phyloP scores from a whole-genome alignment of 2,797 vertebrate genomes.

The Australoheros facetus region DNA sequence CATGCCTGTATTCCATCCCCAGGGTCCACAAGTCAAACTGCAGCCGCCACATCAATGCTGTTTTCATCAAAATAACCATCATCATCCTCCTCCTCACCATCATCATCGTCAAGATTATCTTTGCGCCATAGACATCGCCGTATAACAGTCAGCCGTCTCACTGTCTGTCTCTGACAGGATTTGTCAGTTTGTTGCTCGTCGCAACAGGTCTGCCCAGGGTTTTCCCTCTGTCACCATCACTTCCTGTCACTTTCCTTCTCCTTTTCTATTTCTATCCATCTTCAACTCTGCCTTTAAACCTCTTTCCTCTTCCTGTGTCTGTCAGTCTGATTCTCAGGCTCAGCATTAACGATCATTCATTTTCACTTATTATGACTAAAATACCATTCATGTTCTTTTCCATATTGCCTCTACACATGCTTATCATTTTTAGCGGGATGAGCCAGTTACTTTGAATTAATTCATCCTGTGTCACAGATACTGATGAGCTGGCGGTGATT shows the following conservation, averaged over 20 bases:
- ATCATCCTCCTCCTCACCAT: background rate
- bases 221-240: conserved; percentile 40
- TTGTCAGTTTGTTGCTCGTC: conserved; percentile 38
- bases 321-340: conserved; percentile 38
- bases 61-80: conserved; percentile 52
- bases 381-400: conserved; percentile 34
- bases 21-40: conserved; percentile 32
- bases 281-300: conserved; percentile 40
- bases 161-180: conserved; percentile 26
- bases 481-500: conserved; percentile 13
- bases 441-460: conserved; percentile 27
- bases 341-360: conserved; percentile 39
- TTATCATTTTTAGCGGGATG: conserved; percentile 16
- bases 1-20: conserved; percentile 36
- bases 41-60: background rate
- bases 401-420: background rate
- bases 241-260: conserved; percentile 35
- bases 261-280: conserved; percentile 31
- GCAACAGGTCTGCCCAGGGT: conserved; percentile 42
- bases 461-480: conserved; percentile 21
- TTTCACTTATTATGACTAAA: conserved; percentile 36
- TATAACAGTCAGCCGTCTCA: conserved; percentile 10
- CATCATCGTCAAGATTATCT: conserved; percentile 30
- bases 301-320: conserved; percentile 6
- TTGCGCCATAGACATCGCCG: background rate